Evolutionary conservation across 2,113 vertebrate species (phyloP), one percentile per base, ranked within the genome.

Genomic region (Struthidea cinerea): DNA sequence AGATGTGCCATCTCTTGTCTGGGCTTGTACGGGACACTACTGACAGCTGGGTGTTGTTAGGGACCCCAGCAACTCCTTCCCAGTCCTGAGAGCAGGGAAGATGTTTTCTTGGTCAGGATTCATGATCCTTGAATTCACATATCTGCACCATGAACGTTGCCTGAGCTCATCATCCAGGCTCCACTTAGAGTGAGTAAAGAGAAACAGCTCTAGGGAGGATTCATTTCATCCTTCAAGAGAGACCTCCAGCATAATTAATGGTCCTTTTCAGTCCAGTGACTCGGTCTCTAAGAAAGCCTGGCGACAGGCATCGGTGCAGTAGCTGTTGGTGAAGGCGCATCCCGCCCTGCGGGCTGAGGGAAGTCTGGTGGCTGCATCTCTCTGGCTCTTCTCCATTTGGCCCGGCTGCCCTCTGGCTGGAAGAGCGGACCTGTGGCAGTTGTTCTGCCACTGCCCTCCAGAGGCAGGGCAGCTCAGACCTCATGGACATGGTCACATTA

Each of bases 401-500:
- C 53, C 49, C 0, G 0, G 61, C 37, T 33, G 6, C 28, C 56
- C 42, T n/a, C 30, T 33, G 44, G 49, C 81, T 82, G 56, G 70
- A 84, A 33, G 49, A 61, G 22, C 0, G 3, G 49, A 75, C 46
- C 77, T 27, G 27, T 6, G 30, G 77, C 49, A 9, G 20, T 39
- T 30, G 24, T 85, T 61, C 23, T 55, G 53, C 37, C 0, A 0
- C 57, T 33, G 47, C 44, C 55, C 67, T 70, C 28, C 59, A 49
- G 71, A 65, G 63, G 35, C 24, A 8, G 80, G 59, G 68, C 60
- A 83, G 24, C 68, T 78, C 57, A 26, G 56, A 17, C 41, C 30
- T 65, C 53, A 1, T 2, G 27, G 56, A 42, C 8, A 1, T 4
- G 28, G 26, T 81, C 33, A 47, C 1, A 0, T 42, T 44, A 59